phyloP scores from a whole-genome alignment of 2,113 vertebrate species.

The Leiothrix lutea region DNA sequence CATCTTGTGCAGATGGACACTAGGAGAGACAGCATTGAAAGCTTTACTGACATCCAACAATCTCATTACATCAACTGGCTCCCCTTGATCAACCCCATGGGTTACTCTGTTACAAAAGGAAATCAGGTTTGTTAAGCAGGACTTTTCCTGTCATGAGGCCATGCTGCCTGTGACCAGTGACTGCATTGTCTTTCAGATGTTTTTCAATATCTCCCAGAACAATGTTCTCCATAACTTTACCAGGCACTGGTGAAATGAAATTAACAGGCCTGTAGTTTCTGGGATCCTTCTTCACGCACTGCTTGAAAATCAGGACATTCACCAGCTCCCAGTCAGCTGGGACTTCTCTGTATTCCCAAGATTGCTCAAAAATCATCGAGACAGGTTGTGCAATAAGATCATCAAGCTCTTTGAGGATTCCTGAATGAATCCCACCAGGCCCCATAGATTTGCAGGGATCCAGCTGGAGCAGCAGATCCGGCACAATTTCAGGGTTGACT shows the following conservation, averaged over 20 bases:
- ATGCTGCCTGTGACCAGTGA: not conserved
- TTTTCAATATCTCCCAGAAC: not conserved
- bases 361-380: not conserved
- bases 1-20: no score
- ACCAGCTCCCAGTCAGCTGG: not conserved
- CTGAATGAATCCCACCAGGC: not conserved
- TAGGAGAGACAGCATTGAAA: not conserved
- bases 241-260: not conserved
- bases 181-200: no score
- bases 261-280: not conserved
- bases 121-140: not conserved
- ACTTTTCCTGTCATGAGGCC: not conserved
- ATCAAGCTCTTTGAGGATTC: not conserved
- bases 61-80: not conserved
- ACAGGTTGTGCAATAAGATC: not conserved
- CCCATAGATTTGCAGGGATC: not conserved
- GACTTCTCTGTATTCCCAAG: not conserved
- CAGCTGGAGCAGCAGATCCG: not conserved
- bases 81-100: no score
- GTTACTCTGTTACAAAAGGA: not conserved
- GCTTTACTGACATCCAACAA: not conserved
- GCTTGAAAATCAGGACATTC: not conserved
- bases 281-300: not conserved
- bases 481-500: not conserved
- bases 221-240: not conserved